A percentile compares a stretch with the other conserved stretches of the same genome.
Evolutionary conservation across 2,797 vertebrate species (phyloP).

Genomic region (Microchirus variegatus): DNA sequence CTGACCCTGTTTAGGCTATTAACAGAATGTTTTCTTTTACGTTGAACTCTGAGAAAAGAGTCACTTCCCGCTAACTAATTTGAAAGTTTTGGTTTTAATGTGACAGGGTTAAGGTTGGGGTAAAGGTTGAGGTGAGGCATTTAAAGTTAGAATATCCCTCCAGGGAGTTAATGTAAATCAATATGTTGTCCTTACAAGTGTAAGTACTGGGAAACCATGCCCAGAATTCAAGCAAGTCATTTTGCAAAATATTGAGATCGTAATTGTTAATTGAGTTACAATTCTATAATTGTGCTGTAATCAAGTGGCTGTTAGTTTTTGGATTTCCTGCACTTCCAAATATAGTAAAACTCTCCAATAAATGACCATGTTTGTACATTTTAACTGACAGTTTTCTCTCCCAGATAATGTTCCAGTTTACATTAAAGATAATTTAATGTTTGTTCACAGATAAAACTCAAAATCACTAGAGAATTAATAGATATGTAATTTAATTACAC

Average conservation of each 20-base stretch:
- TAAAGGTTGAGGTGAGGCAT: constrained; percentile 27
- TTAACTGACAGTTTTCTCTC: constrained; percentile 46
- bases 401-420: constrained; percentile 23
- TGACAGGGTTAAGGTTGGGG: constrained; percentile 16
- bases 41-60: constrained; percentile 16
- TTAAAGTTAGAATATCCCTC: constrained; percentile 26
- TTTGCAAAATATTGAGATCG: not conserved
- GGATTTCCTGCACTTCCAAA: too few relatives aligned
- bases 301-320: too few relatives aligned
- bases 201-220: not conserved
- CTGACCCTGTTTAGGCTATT: constrained; percentile 65
- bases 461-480: constrained; percentile 15
- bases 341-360: too few relatives aligned
- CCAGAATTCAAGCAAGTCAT: constrained; percentile 1
- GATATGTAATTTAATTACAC: not conserved
- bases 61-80: not conserved
- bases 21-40: constrained; percentile 66
- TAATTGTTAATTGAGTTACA: not conserved
- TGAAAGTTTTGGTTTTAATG: constrained; percentile 26
- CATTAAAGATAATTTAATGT: not conserved
- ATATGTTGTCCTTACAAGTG: constrained; percentile 5
- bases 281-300: too few relatives aligned
- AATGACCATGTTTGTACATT: constrained; percentile 15
- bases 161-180: constrained; percentile 23
- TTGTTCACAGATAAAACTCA: constrained; percentile 17